These are phyloP conservation scores for Alentia gelatinosa DNA, from an alignment of 2,888 invertebrate genomes.

Conservation along the genomic window DNA sequence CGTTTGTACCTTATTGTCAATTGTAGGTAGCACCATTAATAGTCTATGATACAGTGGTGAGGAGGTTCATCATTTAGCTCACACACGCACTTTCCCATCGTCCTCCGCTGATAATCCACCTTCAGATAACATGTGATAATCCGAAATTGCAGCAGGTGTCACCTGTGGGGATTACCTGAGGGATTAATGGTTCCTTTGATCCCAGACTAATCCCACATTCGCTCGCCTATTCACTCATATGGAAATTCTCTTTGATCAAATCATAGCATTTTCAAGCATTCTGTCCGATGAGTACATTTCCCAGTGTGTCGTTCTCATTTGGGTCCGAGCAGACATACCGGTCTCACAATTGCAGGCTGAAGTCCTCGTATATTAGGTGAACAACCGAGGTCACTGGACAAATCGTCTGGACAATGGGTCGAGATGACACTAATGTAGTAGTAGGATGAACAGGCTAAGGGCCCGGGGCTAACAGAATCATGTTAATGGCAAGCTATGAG, in stretches of 20 bases:
- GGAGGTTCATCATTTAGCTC: background rate
- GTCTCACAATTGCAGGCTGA: background rate
- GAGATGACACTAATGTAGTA: background rate
- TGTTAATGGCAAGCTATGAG: constrained; percentile 30
- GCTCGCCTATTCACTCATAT: background rate
- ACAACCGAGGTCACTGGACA: background rate
- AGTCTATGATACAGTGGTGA: constrained; percentile 34
- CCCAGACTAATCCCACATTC: background rate
- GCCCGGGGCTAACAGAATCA: background rate
- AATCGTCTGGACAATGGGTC: constrained; percentile 3
- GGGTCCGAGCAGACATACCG: background rate
- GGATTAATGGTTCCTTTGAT: background rate
- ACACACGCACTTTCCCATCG: background rate
- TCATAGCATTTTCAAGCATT: constrained; percentile 1
- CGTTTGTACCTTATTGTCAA: background rate
- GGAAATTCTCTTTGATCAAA: background rate
- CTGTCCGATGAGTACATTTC: constrained; percentile 3
- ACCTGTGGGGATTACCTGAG: constrained; percentile 7
- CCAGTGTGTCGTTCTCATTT: background rate
- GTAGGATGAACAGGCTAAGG: background rate
- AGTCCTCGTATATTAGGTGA: background rate
- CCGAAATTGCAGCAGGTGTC: background rate
- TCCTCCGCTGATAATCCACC: background rate
- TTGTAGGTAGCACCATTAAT: constrained; percentile 39
- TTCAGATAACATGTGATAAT: background rate